These are phyloP conservation scores for Catocala fraxini DNA, from an alignment of 2,888 invertebrate species.

Conservation along the genomic window DNA sequence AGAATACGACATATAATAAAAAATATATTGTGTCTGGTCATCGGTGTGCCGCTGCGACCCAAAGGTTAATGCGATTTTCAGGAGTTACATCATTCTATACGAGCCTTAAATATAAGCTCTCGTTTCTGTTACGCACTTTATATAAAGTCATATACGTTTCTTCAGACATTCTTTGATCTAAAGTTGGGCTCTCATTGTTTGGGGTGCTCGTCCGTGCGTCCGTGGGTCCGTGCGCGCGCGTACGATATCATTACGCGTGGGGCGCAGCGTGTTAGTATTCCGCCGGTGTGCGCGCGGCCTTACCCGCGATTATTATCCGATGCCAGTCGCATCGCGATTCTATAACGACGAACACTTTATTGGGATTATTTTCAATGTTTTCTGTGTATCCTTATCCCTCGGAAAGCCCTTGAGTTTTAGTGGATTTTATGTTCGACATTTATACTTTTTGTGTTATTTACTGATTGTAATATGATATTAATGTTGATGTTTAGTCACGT, in stretches of 20 bases:
- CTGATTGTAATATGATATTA: too few relatives aligned
- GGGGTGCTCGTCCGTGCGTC: neutral
- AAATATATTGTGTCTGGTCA: too few relatives aligned
- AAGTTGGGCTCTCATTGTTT: neutral
- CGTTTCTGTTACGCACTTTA: too few relatives aligned
- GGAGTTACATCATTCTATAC: too few relatives aligned
- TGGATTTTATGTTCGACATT: neutral
- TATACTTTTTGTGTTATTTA: too few relatives aligned
- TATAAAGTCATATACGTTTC: neutral
- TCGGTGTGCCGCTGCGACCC: too few relatives aligned
- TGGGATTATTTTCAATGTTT: slow-evolving; percentile 39
- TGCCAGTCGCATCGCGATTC: slow-evolving; percentile 16
- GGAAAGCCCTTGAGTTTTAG: neutral
- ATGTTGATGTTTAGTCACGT: too few relatives aligned
- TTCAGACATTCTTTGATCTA: neutral
- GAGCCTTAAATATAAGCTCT: too few relatives aligned
- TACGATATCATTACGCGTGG: slow-evolving; percentile 5
- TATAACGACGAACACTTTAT: slow-evolving; percentile 15
- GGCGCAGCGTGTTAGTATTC: slow-evolving; percentile 13
- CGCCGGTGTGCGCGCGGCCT: slow-evolving; percentile 16
- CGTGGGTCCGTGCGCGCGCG: neutral
- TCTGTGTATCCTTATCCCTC: slow-evolving; percentile 10
- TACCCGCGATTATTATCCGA: slow-evolving; percentile 22
- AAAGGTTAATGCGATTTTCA: too few relatives aligned
- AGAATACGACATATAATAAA: too few relatives aligned